Percentiles rank a stretch among this genome's conserved stretches.
phyloP scores from a whole-genome alignment of 2,113 vertebrate species.

The Nettapus auritus region DNA sequence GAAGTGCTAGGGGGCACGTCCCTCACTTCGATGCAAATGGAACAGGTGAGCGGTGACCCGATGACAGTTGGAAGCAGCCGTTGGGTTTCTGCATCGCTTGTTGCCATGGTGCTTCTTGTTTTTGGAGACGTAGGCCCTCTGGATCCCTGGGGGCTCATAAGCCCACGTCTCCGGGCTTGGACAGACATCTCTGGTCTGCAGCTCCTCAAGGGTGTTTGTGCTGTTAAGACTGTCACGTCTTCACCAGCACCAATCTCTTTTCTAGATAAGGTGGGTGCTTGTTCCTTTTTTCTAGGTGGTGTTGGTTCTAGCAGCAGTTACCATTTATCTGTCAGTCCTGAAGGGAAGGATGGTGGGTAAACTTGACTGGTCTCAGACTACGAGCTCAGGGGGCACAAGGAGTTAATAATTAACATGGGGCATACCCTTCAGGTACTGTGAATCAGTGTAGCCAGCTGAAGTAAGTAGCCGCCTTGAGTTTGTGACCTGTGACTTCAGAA shows the following conservation, averaged over 20 bases:
- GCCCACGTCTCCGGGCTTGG: neutral
- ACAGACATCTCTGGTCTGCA: neutral
- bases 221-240: neutral
- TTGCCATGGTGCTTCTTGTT: accelerated
- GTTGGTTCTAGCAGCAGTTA: neutral
- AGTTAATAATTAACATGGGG: accelerated
- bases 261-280: neutral
- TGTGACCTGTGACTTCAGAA: neutral
- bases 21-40: accelerated
- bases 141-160: neutral
- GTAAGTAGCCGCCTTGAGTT: neutral
- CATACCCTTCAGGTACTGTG: neutral
- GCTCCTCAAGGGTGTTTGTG: neutral
- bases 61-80: accelerated
- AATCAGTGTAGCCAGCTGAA: neutral
- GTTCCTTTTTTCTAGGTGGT: neutral
- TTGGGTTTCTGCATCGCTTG: neutral
- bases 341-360: neutral
- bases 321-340: neutral
- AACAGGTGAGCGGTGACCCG: neutral
- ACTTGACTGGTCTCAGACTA: neutral
- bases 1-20: neutral
- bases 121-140: accelerated
- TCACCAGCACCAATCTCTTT: neutral
- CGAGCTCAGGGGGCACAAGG: accelerated